Evolutionary conservation across 53 echinoderm and acorn worm species (phyloP).

Genomic region (Echinometra lucunter): DNA sequence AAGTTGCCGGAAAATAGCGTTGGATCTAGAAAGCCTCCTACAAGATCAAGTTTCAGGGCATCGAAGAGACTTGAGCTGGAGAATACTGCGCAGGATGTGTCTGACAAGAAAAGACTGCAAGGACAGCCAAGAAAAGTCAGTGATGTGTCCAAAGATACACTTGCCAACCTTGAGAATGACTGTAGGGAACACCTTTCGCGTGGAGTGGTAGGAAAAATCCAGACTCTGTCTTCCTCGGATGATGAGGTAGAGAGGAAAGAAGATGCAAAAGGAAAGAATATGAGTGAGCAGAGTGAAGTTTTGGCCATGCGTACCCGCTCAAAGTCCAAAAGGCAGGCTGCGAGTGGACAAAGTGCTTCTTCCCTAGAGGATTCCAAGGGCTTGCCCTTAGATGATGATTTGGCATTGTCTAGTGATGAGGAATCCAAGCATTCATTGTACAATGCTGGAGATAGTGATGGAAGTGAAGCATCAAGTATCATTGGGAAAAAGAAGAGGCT

Average conservation of each 20-base stretch:
- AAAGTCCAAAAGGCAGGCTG: not conserved
- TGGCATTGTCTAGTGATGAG: constrained; percentile 56
- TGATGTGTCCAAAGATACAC: not conserved
- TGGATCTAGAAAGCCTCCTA: not conserved
- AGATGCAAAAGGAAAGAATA: not conserved
- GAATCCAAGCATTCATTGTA: constrained; percentile 55
- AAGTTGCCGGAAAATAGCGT: not conserved
- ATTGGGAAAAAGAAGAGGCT: constrained; percentile 9
- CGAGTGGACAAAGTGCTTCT: not conserved
- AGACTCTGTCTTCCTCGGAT: constrained; percentile 51
- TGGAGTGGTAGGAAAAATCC: constrained; percentile 6
- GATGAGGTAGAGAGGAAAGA: constrained; percentile 38
- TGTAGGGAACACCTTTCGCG: not conserved
- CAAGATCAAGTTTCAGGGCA: not conserved
- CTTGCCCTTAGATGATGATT: not conserved
- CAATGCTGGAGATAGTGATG: constrained; percentile 52
- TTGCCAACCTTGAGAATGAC: too few species aligned
- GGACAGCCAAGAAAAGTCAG: constrained; percentile 15
- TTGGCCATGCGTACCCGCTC: constrained; percentile 34
- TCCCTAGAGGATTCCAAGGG: not conserved
- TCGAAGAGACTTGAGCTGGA: constrained; percentile 45
- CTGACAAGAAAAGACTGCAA: not conserved
- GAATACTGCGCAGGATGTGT: not conserved
- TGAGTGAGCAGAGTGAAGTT: not conserved
- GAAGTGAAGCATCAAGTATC: not conserved